phyloP scores from a whole-genome alignment of 2,797 vertebrate genomes.

The Clarias platycephalus region DNA sequence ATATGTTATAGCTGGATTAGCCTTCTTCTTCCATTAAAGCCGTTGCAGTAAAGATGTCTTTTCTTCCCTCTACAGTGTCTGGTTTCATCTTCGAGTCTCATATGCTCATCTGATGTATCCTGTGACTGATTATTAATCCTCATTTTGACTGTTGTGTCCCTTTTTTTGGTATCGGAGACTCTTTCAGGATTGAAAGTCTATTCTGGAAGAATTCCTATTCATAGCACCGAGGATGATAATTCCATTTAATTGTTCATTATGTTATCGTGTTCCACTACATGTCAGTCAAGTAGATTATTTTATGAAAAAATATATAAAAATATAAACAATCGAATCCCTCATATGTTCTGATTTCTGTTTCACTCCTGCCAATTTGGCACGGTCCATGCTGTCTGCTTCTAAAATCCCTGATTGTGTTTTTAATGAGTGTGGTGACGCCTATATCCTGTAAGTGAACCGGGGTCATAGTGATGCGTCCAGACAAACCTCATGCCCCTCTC shows the following conservation, averaged over 20 bases:
- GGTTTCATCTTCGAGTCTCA: constrained; percentile 27
- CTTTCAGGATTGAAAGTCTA: constrained; percentile 29
- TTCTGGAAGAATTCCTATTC: background rate
- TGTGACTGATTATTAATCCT: constrained; percentile 18
- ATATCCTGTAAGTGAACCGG: constrained; percentile 51
- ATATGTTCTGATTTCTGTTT: background rate
- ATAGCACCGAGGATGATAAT: background rate
- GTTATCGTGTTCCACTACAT: background rate
- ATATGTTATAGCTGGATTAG: constrained; percentile 76
- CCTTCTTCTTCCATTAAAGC: constrained; percentile 72
- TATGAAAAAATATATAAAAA: background rate
- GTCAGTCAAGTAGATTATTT: background rate
- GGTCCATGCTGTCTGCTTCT: constrained; percentile 1
- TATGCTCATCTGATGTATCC: constrained; percentile 22
- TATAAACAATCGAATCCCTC: constrained; percentile 7
- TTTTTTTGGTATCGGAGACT: constrained; percentile 28
- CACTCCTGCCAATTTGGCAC: constrained; percentile 22
- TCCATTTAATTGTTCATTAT: background rate
- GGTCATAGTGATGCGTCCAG: constrained; percentile 48
- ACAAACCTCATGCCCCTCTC: constrained; percentile 51
- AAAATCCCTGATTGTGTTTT: constrained; percentile 44
- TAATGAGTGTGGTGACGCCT: constrained; percentile 44
- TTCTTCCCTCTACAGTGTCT: constrained; percentile 35
- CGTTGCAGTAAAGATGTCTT: constrained; percentile 32
- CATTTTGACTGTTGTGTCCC: constrained; percentile 8